phyloP scores from a whole-genome alignment of 2,888 invertebrate species.

The Ischnura elegans region DNA sequence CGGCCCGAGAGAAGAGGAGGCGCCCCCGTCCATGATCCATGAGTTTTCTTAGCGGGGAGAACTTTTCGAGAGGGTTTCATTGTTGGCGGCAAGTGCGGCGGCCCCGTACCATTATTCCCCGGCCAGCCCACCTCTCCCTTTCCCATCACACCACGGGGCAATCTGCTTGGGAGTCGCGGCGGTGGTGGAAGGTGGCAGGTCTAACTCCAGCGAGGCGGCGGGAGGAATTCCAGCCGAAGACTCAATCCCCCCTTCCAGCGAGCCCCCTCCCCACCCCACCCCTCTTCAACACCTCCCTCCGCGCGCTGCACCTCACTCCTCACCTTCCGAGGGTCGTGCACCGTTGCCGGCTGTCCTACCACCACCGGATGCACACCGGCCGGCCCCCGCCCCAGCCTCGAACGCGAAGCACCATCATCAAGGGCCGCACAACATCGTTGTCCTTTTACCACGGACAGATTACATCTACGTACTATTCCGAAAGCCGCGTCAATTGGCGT shows the following conservation, averaged over 20 bases:
- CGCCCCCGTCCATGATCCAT: not conserved
- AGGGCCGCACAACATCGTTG: too few species aligned
- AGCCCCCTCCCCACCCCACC: not conserved
- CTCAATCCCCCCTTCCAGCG: constrained; percentile 30
- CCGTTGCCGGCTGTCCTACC: constrained; percentile 48
- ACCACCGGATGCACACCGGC: constrained; percentile 27
- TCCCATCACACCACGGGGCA: not conserved
- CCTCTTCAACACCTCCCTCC: constrained; percentile 43
- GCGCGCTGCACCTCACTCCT: constrained; percentile 28
- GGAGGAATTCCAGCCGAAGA: constrained; percentile 54
- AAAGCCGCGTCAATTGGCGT: too few species aligned
- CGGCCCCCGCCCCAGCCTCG: not conserved
- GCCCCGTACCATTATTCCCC: constrained; percentile 47
- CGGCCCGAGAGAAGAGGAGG: not conserved
- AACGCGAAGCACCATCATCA: not conserved
- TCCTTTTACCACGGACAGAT: too few species aligned
- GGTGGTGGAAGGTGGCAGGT: constrained; percentile 37
- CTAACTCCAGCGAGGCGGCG: not conserved
- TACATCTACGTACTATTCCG: too few species aligned
- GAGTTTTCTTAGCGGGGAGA: constrained; percentile 46
- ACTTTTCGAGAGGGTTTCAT: constrained; percentile 43
- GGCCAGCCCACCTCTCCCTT: constrained; percentile 35
- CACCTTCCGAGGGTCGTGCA: not conserved
- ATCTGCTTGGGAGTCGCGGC: not conserved
- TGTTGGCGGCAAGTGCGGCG: constrained; percentile 63